These are phyloP conservation scores for Trachemys scripta DNA, from an alignment of 2,113 vertebrate genomes.

Conservation along the genomic window DNA sequence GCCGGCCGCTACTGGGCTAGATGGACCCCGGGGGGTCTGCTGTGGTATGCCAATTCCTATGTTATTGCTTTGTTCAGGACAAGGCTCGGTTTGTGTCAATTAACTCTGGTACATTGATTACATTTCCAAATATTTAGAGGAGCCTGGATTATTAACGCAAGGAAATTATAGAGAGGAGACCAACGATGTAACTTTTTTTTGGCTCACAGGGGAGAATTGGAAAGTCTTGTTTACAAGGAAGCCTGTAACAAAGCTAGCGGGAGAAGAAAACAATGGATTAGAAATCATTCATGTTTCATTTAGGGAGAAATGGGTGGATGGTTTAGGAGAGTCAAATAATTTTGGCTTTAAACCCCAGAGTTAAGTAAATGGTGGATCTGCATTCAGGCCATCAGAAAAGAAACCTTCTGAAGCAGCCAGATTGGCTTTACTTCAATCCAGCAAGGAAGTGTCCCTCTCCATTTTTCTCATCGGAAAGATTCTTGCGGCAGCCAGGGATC, in stretches of 20 bases:
- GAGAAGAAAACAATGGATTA: background rate
- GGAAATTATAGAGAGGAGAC: background rate
- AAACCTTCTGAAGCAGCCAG: slow-evolving; percentile 10
- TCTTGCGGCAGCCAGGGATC: slow-evolving; percentile 28
- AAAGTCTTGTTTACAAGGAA: background rate
- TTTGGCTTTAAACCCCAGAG: slow-evolving; percentile 1
- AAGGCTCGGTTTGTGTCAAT: background rate
- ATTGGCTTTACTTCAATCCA: slow-evolving; percentile 28
- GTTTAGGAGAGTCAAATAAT: background rate
- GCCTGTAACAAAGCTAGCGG: background rate
- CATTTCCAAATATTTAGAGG: background rate
- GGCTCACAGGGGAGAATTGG: background rate
- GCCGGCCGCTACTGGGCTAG: background rate
- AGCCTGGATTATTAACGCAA: background rate
- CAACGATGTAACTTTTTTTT: accelerated
- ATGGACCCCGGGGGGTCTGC: background rate
- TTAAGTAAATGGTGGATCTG: background rate
- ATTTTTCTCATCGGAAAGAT: slow-evolving; percentile 22
- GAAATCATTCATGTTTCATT: background rate
- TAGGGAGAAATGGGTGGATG: background rate
- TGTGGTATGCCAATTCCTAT: background rate
- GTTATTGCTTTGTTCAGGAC: background rate
- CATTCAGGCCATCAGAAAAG: background rate
- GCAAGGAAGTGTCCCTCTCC: background rate
- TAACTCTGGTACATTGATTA: background rate